A percentile compares a stretch with the other conserved stretches of the same genome.
phyloP scores from a whole-genome alignment of 1,140 invertebrate species.

The Procambarus virginalis region DNA sequence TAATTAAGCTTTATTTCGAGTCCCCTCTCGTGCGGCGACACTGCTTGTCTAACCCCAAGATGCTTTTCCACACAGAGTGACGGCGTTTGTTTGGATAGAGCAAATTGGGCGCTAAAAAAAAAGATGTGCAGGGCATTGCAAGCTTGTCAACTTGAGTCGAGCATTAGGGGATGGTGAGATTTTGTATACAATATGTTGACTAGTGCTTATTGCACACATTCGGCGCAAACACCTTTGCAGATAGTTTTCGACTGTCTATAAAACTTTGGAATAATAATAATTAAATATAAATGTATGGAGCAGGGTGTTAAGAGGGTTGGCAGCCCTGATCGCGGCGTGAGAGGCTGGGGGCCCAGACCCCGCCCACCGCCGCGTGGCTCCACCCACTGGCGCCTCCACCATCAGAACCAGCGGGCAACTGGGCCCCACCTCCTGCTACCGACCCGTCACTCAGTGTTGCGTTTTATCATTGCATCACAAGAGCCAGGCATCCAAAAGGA shows the following conservation, averaged over 20 bases:
- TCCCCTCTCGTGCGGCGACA: slow-evolving; percentile 50
- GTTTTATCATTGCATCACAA: slow-evolving; percentile 66
- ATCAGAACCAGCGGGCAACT: not conserved
- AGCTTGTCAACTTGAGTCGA: slow-evolving; percentile 48
- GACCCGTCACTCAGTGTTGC: slow-evolving; percentile 64
- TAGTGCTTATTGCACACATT: not conserved
- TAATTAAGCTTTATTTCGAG: slow-evolving; percentile 66
- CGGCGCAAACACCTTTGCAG: not conserved
- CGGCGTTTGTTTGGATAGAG: slow-evolving; percentile 65
- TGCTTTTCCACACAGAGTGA: slow-evolving; percentile 65
- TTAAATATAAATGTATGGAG: slow-evolving; percentile 64
- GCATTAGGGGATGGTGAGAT: not conserved
- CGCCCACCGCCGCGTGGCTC: slow-evolving; percentile 40
- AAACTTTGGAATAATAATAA: slow-evolving; percentile 43
- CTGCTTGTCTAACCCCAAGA: slow-evolving; percentile 63
- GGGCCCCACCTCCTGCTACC: slow-evolving; percentile 44
- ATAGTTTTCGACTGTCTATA: slow-evolving; percentile 19
- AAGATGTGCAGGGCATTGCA: slow-evolving; percentile 63
- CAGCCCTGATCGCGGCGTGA: slow-evolving; percentile 49
- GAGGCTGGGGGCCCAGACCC: slow-evolving; percentile 1
- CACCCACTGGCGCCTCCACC: slow-evolving; percentile 20
- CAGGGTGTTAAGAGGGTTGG: slow-evolving; percentile 46
- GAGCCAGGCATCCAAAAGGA: slow-evolving; percentile 65
- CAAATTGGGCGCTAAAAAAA: slow-evolving; percentile 66
- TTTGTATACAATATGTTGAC: not conserved